Evolutionary conservation across 2,888 invertebrate species (phyloP), one percentile per base, ranked within the genome.

Genomic region (Zele albiditarsus): DNA sequence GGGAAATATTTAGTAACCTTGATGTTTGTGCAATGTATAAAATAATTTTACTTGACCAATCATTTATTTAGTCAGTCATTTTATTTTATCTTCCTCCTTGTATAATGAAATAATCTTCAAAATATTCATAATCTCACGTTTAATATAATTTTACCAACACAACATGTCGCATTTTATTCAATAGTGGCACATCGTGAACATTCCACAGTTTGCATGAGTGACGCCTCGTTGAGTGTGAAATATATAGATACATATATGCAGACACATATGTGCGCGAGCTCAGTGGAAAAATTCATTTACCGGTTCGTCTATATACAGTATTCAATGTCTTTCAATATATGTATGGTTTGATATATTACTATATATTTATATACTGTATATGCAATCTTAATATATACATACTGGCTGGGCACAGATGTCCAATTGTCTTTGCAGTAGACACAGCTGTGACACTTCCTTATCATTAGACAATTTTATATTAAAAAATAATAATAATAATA

Each of bases 121-220:
- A n/a, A 46, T 14, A 46, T 33, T 63, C 33, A 31, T 27, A 63
- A 62, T 12, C 3, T 28, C 57, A 60, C 5, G 20, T 28, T 25
- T 20, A 27, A 23, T 42, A 16, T 25, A 38, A 67, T 38, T 42
- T 38, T 20, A 42, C n/a, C 25, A 38, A 8, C 4, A 4, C 25
- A 49, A 31, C 27, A n/a, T 46, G 49, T 23, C 20, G 33, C 23
- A 33, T 38, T 31, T 63, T 20, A 63, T 63, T 53, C 53, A 53
- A 10, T 20, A 53, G 6, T 10, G 20, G 25, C 23, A 38, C 42
- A 38, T 60, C 38, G 38, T 14, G 42, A 70, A 57, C 70, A 70
- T 70, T 70, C 70, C 70, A 38, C 42, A 70, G 38, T 70, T 70
- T 16, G 70, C 60, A 42, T 60, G 70, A 70, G 70, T 70, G 57